Base-by-base conservation (phyloP, 2,797 vertebrate genomes). In the Nannoperca obscura region DNA sequence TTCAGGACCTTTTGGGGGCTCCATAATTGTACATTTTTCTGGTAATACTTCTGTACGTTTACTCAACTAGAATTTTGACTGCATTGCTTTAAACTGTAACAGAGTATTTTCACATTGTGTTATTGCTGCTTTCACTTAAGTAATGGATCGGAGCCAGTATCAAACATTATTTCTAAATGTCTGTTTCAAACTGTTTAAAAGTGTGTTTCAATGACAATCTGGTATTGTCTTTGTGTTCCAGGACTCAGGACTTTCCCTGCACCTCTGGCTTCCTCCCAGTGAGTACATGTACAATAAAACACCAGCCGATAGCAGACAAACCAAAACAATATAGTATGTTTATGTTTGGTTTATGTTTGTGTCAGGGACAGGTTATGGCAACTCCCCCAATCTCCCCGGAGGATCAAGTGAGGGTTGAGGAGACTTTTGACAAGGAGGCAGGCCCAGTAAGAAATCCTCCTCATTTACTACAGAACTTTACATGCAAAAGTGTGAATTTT, bases 221-320 rank as follows among this genome's bases (percentile, higher is more conserved):
- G 24, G 0, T 50, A 40, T 69, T 22, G 1, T 69, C 40, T 71
- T 76, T 91, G 11, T 83, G 32, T 85, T 87, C 19, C 86, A 96
- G 95, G 74, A 86, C 81, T 64, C 88, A 92, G 38, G 94, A 95
- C 59, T 91, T 94, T 13, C 89, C 61, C 60, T 96, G 95, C 80
- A 79, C 92, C 20, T 93, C 91, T 9, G 66, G 69, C 27, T 86
- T 89, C 80, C 84, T 89, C n/a, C 91, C 52, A 46, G 95, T 95
- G 80, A 92, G 34, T 62, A 14, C 12, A 49, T 3, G 15, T 3
- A 24, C 3, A 30, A 22, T 9, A 59, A 27, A 52, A 59, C n/a
- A 46, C 0, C 10, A 53, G 15, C 22, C 7, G 32, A 68, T 3
- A 42, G 15, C 8, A 46, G 3, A 44, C 17, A 2, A 3, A 2